A percentile compares a stretch with the other conserved stretches of the same genome.
phyloP scores from a whole-genome alignment of 2,888 invertebrate genomes.

The Melitaea athalia region DNA sequence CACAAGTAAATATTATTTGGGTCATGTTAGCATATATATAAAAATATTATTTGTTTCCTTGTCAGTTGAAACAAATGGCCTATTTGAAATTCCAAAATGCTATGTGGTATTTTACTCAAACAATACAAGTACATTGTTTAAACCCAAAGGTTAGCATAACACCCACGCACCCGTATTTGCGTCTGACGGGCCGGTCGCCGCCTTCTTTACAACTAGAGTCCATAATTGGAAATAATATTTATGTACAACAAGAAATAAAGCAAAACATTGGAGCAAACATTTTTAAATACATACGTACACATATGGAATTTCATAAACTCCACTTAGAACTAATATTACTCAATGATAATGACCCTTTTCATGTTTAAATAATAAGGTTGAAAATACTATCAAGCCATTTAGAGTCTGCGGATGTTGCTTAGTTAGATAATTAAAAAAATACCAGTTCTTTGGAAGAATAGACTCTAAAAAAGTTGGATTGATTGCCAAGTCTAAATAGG shows the following conservation, averaged over 20 bases:
- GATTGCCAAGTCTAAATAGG: not conserved
- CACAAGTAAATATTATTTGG: too few species aligned
- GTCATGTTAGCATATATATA: too few species aligned
- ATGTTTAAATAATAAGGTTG: too few species aligned
- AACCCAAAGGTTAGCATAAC: slow-evolving; percentile 9
- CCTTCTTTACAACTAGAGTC: slow-evolving; percentile 9
- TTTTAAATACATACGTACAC: too few species aligned
- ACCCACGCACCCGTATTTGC: slow-evolving; percentile 15
- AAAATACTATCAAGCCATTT: not conserved
- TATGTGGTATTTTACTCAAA: not conserved
- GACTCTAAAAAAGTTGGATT: too few species aligned
- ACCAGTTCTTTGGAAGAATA: too few species aligned
- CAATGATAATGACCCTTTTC: too few species aligned
- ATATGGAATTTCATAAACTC: too few species aligned
- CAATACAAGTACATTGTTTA: slow-evolving; percentile 2
- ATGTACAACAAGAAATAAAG: not conserved
- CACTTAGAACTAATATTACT: too few species aligned
- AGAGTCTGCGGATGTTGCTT: not conserved
- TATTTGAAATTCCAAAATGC: not conserved
- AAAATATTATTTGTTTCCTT: not conserved
- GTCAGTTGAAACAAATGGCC: not conserved
- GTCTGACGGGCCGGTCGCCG: slow-evolving; percentile 19
- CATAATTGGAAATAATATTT: not conserved
- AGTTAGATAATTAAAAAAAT: not conserved
- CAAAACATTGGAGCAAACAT: too few species aligned